phyloP scores from a whole-genome alignment of 2,797 vertebrate species.

The Cuniculus paca region DNA sequence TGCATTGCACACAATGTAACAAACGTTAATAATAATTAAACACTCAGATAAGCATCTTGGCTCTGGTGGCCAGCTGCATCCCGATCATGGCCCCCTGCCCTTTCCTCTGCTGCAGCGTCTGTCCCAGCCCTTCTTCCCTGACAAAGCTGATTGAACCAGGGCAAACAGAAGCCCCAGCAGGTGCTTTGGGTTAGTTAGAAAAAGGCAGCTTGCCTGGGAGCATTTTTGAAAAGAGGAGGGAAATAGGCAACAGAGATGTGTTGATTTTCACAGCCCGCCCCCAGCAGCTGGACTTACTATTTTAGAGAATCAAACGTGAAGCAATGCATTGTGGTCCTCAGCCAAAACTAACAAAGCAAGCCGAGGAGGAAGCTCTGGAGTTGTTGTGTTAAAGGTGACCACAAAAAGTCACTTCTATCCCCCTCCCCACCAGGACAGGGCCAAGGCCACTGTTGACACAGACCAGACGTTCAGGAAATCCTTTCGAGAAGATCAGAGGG shows the following conservation, averaged over 20 bases:
- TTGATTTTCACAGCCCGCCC: conserved; percentile 5
- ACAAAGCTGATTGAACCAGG: not conserved
- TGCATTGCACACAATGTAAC: not conserved
- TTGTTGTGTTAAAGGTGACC: conserved; percentile 19
- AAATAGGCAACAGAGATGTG: not conserved
- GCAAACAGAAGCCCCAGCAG: not conserved
- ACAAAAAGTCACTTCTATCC: conserved; percentile 45
- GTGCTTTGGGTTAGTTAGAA: not conserved
- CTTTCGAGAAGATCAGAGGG: conserved; percentile 65
- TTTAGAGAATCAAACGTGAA: conserved; percentile 56
- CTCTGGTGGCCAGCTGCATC: not conserved
- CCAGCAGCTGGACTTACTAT: not conserved
- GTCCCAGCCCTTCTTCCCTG: not conserved
- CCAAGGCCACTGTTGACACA: conserved; percentile 87
- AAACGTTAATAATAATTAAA: not conserved
- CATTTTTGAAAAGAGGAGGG: not conserved
- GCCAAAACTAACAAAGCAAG: not conserved
- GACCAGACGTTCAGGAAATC: conserved; percentile 85
- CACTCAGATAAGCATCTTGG: not conserved
- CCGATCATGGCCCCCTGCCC: not conserved
- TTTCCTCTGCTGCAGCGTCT: not conserved
- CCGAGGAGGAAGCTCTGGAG: not conserved
- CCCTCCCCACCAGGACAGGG: conserved; percentile 77
- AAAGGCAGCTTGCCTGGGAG: not conserved
- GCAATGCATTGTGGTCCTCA: not conserved